Evolutionary conservation across 2,888 invertebrate species (phyloP).

Genomic region (Hololepta plana): DNA sequence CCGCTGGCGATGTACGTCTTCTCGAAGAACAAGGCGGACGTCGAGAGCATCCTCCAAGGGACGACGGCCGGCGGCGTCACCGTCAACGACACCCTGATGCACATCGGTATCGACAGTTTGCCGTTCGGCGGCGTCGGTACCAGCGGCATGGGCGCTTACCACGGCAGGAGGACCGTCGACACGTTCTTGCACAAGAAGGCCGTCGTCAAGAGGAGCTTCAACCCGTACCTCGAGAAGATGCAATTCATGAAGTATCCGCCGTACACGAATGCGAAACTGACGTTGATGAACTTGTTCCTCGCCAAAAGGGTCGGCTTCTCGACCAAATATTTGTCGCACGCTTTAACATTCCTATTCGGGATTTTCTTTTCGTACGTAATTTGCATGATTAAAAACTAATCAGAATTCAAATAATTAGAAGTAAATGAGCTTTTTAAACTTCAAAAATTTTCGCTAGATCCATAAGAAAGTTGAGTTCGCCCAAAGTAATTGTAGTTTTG

Average conservation of each 20-base stretch:
- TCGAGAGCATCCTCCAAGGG: conserved; percentile 43
- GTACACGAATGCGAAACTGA: too few species aligned
- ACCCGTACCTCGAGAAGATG: conserved; percentile 46
- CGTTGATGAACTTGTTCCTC: too few species aligned
- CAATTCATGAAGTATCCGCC: conserved; percentile 65
- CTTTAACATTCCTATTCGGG: too few species aligned
- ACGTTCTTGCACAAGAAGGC: conserved; percentile 88
- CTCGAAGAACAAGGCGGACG: conserved; percentile 37
- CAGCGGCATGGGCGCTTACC: conserved; percentile 89
- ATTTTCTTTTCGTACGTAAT: too few species aligned
- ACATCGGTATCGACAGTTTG: conserved; percentile 67
- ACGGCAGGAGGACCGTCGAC: conserved; percentile 78
- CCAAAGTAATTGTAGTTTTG: too few species aligned
- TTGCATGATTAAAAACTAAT: too few species aligned
- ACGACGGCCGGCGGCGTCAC: conserved; percentile 67
- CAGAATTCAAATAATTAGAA: too few species aligned
- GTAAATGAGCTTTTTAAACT: too few species aligned
- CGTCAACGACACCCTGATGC: conserved; percentile 76
- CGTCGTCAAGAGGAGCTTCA: conserved; percentile 51
- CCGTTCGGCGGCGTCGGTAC: conserved; percentile 95
- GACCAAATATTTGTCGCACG: too few species aligned
- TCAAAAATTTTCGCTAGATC: too few species aligned
- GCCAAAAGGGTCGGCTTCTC: too few species aligned
- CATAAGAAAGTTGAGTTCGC: too few species aligned
- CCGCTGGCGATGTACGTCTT: conserved; percentile 82